Conservation (phyloP, 2,797 vertebrate genomes). For the Gymnothorax javanicus region DNA sequence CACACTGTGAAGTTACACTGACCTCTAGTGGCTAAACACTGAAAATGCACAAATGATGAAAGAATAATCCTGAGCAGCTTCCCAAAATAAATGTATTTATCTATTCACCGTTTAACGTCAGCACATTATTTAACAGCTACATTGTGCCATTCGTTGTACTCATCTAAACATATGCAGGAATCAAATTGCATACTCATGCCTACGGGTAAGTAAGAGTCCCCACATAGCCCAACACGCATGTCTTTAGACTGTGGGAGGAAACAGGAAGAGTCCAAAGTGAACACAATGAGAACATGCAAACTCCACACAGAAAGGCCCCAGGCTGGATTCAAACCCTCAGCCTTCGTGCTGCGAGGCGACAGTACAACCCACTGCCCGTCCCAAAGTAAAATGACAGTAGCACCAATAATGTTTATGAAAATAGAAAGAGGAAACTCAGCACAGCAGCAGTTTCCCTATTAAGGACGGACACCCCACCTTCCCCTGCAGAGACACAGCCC, state of each 20-base stretch:
- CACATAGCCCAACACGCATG: too few species aligned
- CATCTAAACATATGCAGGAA: too few species aligned
- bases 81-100: background rate
- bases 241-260: too few species aligned
- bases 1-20: constrained; percentile 1
- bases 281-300: too few species aligned
- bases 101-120: too few species aligned
- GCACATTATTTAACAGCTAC: too few species aligned
- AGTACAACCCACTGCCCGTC: background rate
- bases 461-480: constrained; percentile 70
- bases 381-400: background rate
- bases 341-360: background rate
- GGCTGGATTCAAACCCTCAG: too few species aligned
- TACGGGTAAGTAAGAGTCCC: too few species aligned
- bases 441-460: background rate
- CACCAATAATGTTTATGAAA: background rate
- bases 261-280: too few species aligned
- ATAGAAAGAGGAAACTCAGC: background rate
- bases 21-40: constrained; percentile 29
- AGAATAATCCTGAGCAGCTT: background rate
- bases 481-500: constrained; percentile 93
- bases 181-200: too few species aligned
- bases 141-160: too few species aligned
- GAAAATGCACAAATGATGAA: constrained; percentile 9
- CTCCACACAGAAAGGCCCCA: too few species aligned